Base-by-base conservation (phyloP, 1,140 invertebrate genomes). In the Trichonephila inaurata region DNA sequence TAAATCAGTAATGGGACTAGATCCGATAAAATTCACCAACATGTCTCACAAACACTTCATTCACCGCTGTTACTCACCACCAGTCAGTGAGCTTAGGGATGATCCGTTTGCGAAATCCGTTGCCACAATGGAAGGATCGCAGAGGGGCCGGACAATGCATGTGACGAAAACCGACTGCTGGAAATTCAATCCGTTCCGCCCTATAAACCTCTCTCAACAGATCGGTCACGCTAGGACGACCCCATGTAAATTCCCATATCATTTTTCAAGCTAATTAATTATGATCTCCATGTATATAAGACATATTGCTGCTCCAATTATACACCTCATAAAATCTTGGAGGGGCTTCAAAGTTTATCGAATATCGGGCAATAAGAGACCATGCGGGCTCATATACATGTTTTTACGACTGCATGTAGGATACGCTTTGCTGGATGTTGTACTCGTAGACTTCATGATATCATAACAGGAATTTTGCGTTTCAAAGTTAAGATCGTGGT, bases 161-260 rank as follows among this genome's bases (percentile, higher is more conserved):
- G 72, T 77, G 72, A 77, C 72, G 72, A 28, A 77, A 77, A 14
- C n/a, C 24, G 66, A 28, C 24, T 28, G 72, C 28, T 77, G 72
- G 72, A 77, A 77, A 77, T 77, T 28, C 72, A 40, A 77, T 77
- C 72, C 72, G 72, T 77, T 77, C 72, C 72, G 72, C 72, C 72
- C 72, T 77, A 77, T 28, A 77, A 77, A 77, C 72, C 16, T 33
- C 72, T 40, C 72, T 77, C 72, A 40, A 77, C 72, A 77, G 69
- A 28, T 28, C 62, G 24, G 69, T 77, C 69, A 77, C 72, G 72
- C 72, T 18, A 6, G 14, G 1, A 16, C 21, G 33, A 21, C 21
- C 51, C 62, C 62, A 64, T 64, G 62, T 16, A 64, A 21, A 64
- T 64, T 77, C 72, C 72, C 24, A 40, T 16, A 28, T 28, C 18